Conservation (phyloP, 2,113 vertebrate species). For the Mesitornis unicolor region DNA sequence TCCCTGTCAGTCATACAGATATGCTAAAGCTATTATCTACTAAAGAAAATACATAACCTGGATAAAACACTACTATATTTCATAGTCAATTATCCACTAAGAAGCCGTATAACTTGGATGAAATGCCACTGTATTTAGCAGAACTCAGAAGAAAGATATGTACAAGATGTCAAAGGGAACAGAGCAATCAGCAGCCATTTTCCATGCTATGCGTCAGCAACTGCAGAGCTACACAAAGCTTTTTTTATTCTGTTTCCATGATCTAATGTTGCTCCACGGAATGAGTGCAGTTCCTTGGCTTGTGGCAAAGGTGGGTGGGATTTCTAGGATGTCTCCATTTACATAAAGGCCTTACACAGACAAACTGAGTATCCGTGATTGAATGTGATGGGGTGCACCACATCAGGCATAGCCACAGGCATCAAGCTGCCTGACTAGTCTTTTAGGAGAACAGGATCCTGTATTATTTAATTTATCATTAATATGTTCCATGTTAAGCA, state of each 20-base stretch:
- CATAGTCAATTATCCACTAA: not conserved
- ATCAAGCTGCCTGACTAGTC: not conserved
- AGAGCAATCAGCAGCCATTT: not conserved
- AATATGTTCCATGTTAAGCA: slow-evolving; percentile 22
- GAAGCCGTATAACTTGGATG: not conserved
- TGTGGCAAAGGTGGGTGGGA: not conserved
- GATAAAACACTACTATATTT: not conserved
- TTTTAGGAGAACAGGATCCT: not conserved
- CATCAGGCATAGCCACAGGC: not conserved
- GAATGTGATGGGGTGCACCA: not conserved
- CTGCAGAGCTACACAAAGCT: not conserved
- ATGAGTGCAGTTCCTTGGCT: not conserved
- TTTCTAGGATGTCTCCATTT: not conserved
- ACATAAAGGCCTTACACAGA: not conserved
- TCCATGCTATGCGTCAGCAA: not conserved
- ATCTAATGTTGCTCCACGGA: not conserved
- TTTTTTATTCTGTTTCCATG: not conserved
- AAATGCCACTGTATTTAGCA: not conserved
- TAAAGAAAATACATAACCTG: not conserved
- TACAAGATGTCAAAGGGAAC: not conserved
- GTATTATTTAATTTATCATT: slow-evolving; percentile 40
- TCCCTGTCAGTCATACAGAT: not conserved
- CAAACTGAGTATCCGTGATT: not conserved
- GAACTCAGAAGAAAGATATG: not conserved
- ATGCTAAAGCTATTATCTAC: not conserved